Evolutionary conservation across 2,113 vertebrate species (phyloP), one percentile per base, ranked within the genome.

Genomic region (Pristiophorus japonicus): DNA sequence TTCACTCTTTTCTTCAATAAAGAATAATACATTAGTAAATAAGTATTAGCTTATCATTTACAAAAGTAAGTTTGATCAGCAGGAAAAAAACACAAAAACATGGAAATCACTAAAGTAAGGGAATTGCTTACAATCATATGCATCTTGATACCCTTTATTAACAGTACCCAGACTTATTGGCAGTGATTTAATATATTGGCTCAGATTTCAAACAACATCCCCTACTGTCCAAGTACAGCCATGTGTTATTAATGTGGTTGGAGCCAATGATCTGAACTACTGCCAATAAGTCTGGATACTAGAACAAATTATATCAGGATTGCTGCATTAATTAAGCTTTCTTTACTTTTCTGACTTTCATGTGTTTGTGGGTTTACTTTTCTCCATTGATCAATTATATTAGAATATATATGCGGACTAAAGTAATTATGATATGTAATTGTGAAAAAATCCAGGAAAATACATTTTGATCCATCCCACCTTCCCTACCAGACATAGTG

Each of bases 191-290:
- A 92, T 92, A 62, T 38, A 63, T 62, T 92, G 88, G 88, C 88
- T 63, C 59, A 22, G n/a, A 92, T 92, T 92, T 92, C 88, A 92
- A 92, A 92, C 34, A 92, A 63, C 59, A 92, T 92, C 88, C 59
- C 88, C 59, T 92, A 63, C 88, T 92, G 88, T 92, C 88, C 88
- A 92, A 92, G 59, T 63, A 63, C n/a, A 92, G 88, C 59, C 88
- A 92, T 92, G 88, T 92, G 88, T 92, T 92, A 92, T 92, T 92
- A 92, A 92, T 92, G 88, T 92, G 59, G n/a, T 92, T 92, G 88
- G 88, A 92, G 88, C 88, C 88, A 92, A 92, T 92, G 59, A 63
- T 63, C 34, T 92, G 88, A 92, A 92, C 88, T 63, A 63, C n/a
- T 92, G 88, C 88, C 88, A 92, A 63, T 63, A 92, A 63, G 88